These are phyloP conservation scores for Sinocyclocheilus anshuiensis DNA, from an alignment of 2,113 vertebrate genomes.

Conservation along the genomic window DNA sequence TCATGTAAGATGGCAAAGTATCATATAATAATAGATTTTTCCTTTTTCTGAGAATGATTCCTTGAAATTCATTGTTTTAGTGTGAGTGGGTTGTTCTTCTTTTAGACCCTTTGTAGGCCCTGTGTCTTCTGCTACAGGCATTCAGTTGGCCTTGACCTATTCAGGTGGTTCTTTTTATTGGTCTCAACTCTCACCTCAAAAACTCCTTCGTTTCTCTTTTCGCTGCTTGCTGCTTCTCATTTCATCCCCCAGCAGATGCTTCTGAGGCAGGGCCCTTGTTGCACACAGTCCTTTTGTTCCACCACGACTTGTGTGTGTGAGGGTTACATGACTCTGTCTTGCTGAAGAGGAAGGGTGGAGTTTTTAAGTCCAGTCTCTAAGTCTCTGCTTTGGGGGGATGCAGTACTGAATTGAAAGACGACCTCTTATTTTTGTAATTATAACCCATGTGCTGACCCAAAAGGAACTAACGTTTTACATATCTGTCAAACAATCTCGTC, in stretches of 20 bases:
- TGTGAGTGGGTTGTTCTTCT: not conserved
- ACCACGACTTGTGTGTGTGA: not conserved
- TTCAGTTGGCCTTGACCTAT: not conserved
- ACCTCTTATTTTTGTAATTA: not conserved
- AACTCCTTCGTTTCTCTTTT: not conserved
- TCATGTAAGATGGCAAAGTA: not conserved
- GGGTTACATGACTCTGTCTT: not conserved
- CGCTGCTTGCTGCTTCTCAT: not conserved
- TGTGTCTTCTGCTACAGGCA: not conserved
- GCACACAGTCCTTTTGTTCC: constrained; percentile 28
- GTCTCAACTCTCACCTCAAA: not conserved
- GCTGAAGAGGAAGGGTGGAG: constrained; percentile 46
- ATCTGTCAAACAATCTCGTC: no score
- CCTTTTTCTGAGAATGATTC: not conserved
- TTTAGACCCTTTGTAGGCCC: not conserved
- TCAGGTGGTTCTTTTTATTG: not conserved
- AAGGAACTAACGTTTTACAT: not conserved
- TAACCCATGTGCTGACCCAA: not conserved
- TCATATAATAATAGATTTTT: not conserved
- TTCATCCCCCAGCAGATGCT: not conserved
- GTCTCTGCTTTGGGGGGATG: constrained; percentile 28
- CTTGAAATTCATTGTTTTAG: no score
- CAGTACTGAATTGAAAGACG: not conserved
- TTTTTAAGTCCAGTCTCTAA: not conserved
- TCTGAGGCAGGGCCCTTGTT: not conserved